Percentiles rank a stretch among this genome's conserved stretches.
These are phyloP conservation scores for Emydura subglobosa DNA, from an alignment of 2,113 vertebrate species.

Conservation along the genomic window DNA sequence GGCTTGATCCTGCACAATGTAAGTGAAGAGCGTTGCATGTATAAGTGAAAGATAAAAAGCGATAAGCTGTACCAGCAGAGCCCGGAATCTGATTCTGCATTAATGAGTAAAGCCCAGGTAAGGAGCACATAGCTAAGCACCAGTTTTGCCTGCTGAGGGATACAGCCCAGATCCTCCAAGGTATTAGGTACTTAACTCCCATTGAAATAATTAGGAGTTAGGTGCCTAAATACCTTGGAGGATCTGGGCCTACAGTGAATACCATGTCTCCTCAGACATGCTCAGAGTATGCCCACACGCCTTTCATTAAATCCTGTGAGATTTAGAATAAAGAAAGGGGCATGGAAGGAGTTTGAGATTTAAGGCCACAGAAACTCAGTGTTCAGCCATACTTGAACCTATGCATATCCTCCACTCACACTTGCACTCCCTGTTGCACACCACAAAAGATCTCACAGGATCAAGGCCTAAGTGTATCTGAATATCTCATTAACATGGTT, in stretches of 20 bases:
- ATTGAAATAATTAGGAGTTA: neutral
- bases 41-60: conserved; percentile 21
- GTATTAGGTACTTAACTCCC: neutral
- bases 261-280: conserved; percentile 23
- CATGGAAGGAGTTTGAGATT: neutral
- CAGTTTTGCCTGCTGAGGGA: neutral
- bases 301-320: conserved; percentile 14
- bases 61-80: neutral
- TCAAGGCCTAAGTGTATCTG: conserved; percentile 31
- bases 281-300: neutral
- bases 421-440: conserved; percentile 19
- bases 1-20: conserved; percentile 26
- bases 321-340: conserved; percentile 6
- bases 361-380: neutral
- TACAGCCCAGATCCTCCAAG: neutral
- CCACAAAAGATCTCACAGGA: conserved; percentile 14
- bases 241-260: neutral
- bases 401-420: neutral
- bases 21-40: conserved; percentile 4
- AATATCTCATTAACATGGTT: conserved; percentile 33
- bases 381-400: neutral
- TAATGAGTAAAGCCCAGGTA: neutral
- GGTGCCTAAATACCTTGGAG: neutral
- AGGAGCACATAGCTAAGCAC: neutral
- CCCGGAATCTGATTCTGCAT: neutral